Evolutionary conservation across 2,797 vertebrate species (phyloP), one percentile per base, ranked within the genome.

Genomic region (Cynodonichthys magdalenae): DNA sequence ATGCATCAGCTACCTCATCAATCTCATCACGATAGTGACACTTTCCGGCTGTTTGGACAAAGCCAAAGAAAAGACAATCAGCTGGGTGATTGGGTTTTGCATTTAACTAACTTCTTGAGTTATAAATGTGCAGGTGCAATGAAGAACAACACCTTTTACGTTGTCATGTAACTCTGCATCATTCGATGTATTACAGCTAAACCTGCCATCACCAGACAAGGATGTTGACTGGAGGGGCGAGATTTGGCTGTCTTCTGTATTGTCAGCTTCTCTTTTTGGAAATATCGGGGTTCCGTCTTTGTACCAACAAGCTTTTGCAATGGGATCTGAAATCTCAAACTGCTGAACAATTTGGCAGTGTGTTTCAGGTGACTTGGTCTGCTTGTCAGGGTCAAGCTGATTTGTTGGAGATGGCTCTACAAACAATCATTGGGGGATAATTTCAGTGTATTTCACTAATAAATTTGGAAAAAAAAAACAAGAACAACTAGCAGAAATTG

Each of bases 11-110:
- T 3, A 92, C 82, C 46, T 92, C 88, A 76, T 93, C 96, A 88
- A 92, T 85, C 63, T 95, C 95, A 74, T 93, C 92, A 87, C 94
- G 95, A 17, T 93, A 87, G 61, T 97, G 94, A 91, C 94, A 91
- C 0, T 87, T 87, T 72, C 80, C 90, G 76, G 94, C 94, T 64
- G 91, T 80, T 29, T 72, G 93, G 89, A 97, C 93, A 89, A 94
- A 94, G 90, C 92, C 93, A 94, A 91, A 94, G 84, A 94, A 85
- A 94, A 92, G 92, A 94, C 87, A 94, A 85, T 94, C 82, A 93
- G 90, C 87, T 81, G 77, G 59, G 75, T 85, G 75, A 83, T 69
- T 71, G 74, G 64, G 74, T 89, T 73, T 87, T 18, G 52, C 67
- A 71, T 47, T 54, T 64, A 56, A 69, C 69, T 77, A 60, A 90